These are phyloP conservation scores for pig (Sus scrofa) DNA, from an alignment of 2,113 vertebrate species.

Conservation along the genomic window DNA sequence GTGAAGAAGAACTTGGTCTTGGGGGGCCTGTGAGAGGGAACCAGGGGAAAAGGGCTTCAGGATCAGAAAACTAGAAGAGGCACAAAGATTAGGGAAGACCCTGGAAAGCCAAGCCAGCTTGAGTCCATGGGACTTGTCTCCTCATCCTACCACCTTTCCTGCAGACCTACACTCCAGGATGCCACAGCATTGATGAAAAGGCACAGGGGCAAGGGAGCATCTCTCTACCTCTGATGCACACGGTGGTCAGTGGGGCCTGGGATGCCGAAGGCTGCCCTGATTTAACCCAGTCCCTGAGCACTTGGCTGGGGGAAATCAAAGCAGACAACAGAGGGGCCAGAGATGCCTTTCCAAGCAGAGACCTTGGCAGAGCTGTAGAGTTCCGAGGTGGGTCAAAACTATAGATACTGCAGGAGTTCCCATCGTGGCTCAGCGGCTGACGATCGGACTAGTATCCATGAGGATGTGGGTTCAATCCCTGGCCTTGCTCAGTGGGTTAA, in stretches of 20 bases:
- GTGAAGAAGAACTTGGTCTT: constrained; percentile 91
- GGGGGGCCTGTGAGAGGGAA: constrained; percentile 89
- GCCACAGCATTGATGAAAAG: neutral
- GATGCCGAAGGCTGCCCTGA: neutral
- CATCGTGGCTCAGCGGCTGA: no score
- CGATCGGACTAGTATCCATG: no score
- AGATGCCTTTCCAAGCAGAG: neutral
- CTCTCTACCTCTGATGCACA: neutral
- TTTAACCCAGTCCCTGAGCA: neutral
- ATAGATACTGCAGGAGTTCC: neutral
- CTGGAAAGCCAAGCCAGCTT: neutral
- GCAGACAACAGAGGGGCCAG: neutral
- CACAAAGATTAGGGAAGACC: neutral
- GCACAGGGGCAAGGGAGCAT: neutral
- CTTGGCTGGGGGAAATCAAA: neutral
- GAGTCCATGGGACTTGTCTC: fast-evolving
- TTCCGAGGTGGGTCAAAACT: no score
- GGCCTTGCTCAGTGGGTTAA: no score
- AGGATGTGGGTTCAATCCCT: no score
- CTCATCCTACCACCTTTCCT: neutral
- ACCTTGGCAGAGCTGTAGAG: neutral
- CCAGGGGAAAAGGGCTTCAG: neutral
- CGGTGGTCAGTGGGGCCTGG: neutral
- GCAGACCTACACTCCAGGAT: neutral
- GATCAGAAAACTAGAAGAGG: neutral